Base-by-base conservation (phyloP, 2,797 vertebrate genomes). In the Monodelphis domestica region DNA sequence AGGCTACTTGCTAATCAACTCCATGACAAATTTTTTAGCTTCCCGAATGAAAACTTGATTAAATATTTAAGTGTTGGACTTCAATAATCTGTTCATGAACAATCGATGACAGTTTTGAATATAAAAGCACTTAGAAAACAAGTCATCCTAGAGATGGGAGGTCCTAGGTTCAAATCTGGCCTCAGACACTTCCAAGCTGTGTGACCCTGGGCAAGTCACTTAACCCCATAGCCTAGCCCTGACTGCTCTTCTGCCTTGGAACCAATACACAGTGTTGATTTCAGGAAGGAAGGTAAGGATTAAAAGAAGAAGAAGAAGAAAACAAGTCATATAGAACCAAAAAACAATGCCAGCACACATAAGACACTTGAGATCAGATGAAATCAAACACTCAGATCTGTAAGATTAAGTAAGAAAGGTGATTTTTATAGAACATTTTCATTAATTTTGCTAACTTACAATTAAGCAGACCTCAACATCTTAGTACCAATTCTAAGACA, bases 11-110 rank as follows among this genome's bases (percentile, higher is more conserved):
- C 63, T 95, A 95, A 94, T 97, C 91, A 97, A 90, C n/a, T 92
- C 96, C 91, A 94, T 94, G 93, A 93, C 95, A 96, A 97, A 93
- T 95, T 88, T 94, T 97, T 33, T 97, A 93, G 94, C 94, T 96
- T 97, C 87, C 91, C 78, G 91, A 93, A 70, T 97, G 56, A 95
- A 94, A 95, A 95, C 56, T 93, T 91, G 51, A 90, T 90, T 93
- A 54, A 97, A 87, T 93, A 95, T 88, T 90, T 92, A 90, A 95
- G 90, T 52, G 93, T 96, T 97, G 95, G 89, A 95, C 94, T 94
- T 95, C 70, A 92, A 93, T 94, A 97, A 97, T 95, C 88, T 96
- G 88, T 92, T 96, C 90, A 78, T 94, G 88, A 98, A 96, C 53
- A 95, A 51, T 21, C 0, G 63, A 96, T 96, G 89, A 91, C 14